A percentile compares a stretch with the other conserved stretches of the same genome.
phyloP scores from a whole-genome alignment of 2,113 vertebrate species.

The Gnathonemus echidnorhynchus region DNA sequence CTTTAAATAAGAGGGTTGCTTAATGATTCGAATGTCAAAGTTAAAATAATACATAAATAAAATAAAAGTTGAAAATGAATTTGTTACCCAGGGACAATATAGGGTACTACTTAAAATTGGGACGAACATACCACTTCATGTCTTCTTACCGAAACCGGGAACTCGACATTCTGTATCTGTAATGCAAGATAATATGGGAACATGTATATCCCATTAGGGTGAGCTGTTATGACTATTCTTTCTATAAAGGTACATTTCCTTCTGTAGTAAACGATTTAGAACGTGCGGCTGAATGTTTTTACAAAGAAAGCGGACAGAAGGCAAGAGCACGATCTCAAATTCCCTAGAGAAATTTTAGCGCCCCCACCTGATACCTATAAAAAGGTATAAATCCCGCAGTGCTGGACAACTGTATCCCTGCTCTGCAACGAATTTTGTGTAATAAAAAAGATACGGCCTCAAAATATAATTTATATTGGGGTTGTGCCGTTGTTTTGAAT shows the following conservation, averaged over 20 bases:
- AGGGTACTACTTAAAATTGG: background rate
- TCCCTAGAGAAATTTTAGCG: conserved; percentile 41
- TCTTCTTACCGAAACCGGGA: background rate
- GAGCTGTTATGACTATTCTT: background rate
- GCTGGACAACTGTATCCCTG: background rate
- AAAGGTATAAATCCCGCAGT: conserved; percentile 17
- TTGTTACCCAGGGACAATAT: background rate
- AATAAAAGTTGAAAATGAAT: background rate
- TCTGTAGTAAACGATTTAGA: background rate
- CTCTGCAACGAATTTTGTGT: background rate
- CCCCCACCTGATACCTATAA: conserved; percentile 49
- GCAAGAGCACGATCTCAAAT: background rate
- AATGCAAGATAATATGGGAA: background rate
- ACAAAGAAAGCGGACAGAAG: background rate
- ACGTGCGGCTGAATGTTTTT: background rate
- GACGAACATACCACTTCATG: background rate
- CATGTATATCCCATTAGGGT: background rate
- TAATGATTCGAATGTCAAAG: background rate
- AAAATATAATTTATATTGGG: background rate
- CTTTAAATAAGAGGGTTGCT: background rate
- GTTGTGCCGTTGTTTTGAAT: background rate
- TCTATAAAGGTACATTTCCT: background rate
- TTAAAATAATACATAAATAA: background rate
- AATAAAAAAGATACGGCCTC: background rate
- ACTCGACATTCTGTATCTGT: background rate